Base-by-base conservation (phyloP, 2,113 vertebrate species). In the Lethenteron reissneri region DNA sequence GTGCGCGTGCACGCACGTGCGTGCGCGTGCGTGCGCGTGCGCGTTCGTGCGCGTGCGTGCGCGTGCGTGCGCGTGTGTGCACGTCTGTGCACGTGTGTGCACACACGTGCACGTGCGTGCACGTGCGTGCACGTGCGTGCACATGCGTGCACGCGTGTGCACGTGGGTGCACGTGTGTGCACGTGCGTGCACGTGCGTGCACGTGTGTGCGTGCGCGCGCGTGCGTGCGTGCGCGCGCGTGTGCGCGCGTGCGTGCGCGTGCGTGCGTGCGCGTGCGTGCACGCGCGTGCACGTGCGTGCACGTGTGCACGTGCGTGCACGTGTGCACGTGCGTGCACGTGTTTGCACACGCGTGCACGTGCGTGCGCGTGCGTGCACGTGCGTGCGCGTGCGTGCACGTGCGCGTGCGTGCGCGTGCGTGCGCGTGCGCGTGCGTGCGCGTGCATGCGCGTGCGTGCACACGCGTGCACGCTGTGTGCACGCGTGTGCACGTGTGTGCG, bases 251-350 rank as follows among this genome's bases (percentile, higher is more conserved):
- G 59, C 59, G 59, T 62, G 59, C 59, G 59, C 9, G 59, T 62
- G 59, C 59, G 59, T 62, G 59, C 59, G 59, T 62, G 59, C 9
- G 59, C 59, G 59, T 62, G 59, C 59, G 59, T 62, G 59, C 59
- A 9, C 59, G 59, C 9, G 59, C 59, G 59, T 62, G 59, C 59
- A 9, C 59, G 59, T 62, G 59, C 59, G 59, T 62, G 59, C 59
- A 8, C 59, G 59, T 9, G 59, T 62, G 59, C 59, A 9, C 9
- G 59, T 9, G 59, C 59, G 59, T 62, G 59, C 59, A 9, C 9
- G 59, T 9, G 59, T 9, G 59, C 9, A 9, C 59, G 59, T 62
- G 59, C 9, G 59, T 62, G 59, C 59, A 9, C 59, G 59, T 62
- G 59, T 9, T 9, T 62, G 59, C 59, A 9, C 59, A 62, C 9